A percentile compares a stretch with the other conserved stretches of the same genome.
Evolutionary conservation across 2,888 invertebrate species (phyloP).

Genomic region (Drosophila mercatorum): DNA sequence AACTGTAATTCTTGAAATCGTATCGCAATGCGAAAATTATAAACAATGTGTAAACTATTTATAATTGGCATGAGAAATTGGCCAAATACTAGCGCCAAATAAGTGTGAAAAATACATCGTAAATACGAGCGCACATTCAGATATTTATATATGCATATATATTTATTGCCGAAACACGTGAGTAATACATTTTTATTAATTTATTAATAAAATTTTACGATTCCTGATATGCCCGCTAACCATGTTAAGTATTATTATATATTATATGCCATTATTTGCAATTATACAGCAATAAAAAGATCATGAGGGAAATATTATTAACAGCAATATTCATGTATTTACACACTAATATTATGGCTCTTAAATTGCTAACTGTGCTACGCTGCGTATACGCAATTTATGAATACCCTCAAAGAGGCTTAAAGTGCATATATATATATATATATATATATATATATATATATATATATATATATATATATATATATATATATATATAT

Average conservation of each 20-base stretch:
- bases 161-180: not conserved
- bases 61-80: constrained; percentile 44
- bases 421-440: too few relatives aligned
- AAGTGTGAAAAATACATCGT: constrained; percentile 44
- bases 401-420: not conserved
- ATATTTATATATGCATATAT: not conserved
- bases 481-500: not conserved
- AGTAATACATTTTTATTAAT: constrained; percentile 15
- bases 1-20: constrained; percentile 31
- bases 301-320: not conserved
- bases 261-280: not conserved
- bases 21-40: constrained; percentile 38
- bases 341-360: not conserved
- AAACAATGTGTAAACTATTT: constrained; percentile 55
- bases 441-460: not conserved
- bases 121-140: constrained; percentile 12
- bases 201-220: constrained; percentile 29
- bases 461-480: not conserved
- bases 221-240: constrained; percentile 5
- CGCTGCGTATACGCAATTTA: constrained; percentile 7
- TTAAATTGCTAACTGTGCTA: not conserved
- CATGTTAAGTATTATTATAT: constrained; percentile 5
- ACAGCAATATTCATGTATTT: constrained; percentile 5
- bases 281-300: constrained; percentile 20
- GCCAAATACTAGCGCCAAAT: constrained; percentile 31